Evolutionary conservation across 2,888 invertebrate genomes (phyloP).

Genomic region (Caenorhabditis sulstoni): DNA sequence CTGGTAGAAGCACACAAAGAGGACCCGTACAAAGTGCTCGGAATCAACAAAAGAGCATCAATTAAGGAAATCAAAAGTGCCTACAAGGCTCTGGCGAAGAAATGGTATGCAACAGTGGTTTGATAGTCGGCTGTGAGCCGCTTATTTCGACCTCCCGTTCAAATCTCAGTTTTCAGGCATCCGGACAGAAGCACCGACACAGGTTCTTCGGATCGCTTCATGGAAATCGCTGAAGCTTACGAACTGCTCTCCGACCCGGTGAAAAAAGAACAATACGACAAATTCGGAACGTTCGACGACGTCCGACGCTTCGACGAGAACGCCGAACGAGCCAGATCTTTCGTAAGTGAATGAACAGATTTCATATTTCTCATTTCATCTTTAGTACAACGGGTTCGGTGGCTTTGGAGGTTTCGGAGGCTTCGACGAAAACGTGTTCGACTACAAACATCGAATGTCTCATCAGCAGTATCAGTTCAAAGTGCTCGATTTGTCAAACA

Average conservation of each 20-base stretch:
- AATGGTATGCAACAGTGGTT: no score
- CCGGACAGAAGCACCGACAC: constrained; percentile 77
- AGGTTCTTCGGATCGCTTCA: constrained; percentile 75
- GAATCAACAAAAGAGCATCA: constrained; percentile 87
- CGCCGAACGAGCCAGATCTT: constrained; percentile 55
- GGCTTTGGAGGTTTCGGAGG: constrained; percentile 61
- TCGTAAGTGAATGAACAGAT: constrained; percentile 63
- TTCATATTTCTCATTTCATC: background rate
- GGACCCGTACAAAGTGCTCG: constrained; percentile 83
- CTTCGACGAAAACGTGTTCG: constrained; percentile 61
- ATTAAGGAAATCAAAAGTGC: constrained; percentile 90
- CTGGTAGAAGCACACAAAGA: constrained; percentile 12
- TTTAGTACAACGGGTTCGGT: constrained; percentile 66
- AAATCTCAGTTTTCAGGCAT: constrained; percentile 72
- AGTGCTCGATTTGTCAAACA: constrained; percentile 77
- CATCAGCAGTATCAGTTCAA: constrained; percentile 66
- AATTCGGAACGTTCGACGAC: constrained; percentile 77
- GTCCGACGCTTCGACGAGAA: constrained; percentile 37
- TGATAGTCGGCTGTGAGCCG: no score
- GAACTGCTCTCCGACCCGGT: constrained; percentile 73
- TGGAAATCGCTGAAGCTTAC: constrained; percentile 77
- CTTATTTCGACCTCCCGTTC: no score
- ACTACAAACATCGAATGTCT: constrained; percentile 73
- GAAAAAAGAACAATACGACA: constrained; percentile 74
- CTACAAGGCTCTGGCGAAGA: constrained; percentile 91